Evolutionary conservation across 2,797 vertebrate species (phyloP), one percentile per base, ranked within the genome.

Genomic region (Spinibarbus caldwelli): DNA sequence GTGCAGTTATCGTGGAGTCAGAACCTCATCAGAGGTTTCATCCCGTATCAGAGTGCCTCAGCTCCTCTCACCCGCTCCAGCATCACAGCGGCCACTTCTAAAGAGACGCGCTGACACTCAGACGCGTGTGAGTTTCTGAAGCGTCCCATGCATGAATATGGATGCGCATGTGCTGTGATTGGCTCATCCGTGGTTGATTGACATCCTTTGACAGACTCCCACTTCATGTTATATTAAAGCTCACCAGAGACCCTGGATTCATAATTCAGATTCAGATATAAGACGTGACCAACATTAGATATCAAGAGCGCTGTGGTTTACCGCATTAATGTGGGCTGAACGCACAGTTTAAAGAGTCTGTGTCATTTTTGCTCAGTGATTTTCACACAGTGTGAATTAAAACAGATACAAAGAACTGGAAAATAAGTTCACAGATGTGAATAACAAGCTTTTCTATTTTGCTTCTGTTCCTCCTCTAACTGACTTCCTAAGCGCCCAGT

Each of bases 211-310:
- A 93, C 93, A 92, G 89, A 92, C 92, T 89, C 93, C 91, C 91
- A 90, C 89, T 94, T 94, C 94, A 94, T 94, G 88, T 93, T 93
- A 94, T 94, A 94, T 93, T 94, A 92, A 95, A 93, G 92, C 93
- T 93, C 91, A 91, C 90, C 85, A 90, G 86, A 91, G 89, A 82
- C 36, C 89, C 82, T 80, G 86, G 90, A 94, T 94, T 90, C 92
- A 94, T 94, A 92, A 94, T 94, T 94, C 93, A 94, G 41, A 41
- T 54, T 29, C 36, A 12, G 47, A 80, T 87, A 80, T 67, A 66
- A 34, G 80, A 62, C 52, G 38, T 73, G 68, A 82, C 52, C 19
- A 5, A 5, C 68, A 59, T 82, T 31, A 34, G 2, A 82, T 71
- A 43, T 59, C 19, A 59, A 45, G 67, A 71, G 47, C 1, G 6